A percentile compares a stretch with the other conserved stretches of the same genome.
Conservation (phyloP, 2,888 invertebrate species). For the Diachrysia chrysitis region DNA sequence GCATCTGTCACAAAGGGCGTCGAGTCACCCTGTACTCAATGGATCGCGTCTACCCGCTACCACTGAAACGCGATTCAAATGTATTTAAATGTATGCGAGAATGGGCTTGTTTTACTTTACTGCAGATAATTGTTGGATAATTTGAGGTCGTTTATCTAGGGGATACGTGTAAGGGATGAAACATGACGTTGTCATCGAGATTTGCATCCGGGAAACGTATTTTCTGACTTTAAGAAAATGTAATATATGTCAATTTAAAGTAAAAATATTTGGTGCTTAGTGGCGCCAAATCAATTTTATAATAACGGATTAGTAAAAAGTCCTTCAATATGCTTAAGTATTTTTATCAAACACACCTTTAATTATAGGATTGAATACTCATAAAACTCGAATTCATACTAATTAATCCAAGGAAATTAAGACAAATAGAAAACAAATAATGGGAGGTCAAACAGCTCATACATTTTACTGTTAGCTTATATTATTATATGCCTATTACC, state of each 20-base stretch:
- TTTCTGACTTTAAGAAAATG: neutral
- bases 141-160: conserved; percentile 35
- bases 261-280: neutral
- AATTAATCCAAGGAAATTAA: too few species aligned
- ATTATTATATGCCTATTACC: neutral
- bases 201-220: neutral
- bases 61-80: conserved; percentile 40
- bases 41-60: conserved; percentile 36
- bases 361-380: too few species aligned
- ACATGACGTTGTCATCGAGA: conserved; percentile 14
- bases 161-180: conserved; percentile 2
- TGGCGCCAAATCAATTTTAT: neutral
- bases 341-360: too few species aligned
- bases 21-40: conserved; percentile 45
- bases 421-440: too few species aligned
- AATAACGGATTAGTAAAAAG: too few species aligned
- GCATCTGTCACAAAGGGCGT: conserved; percentile 70
- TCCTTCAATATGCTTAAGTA: neutral
- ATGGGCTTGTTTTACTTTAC: conserved; percentile 41
- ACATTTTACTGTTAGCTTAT: neutral
- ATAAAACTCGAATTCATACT: too few species aligned
- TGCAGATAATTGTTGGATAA: conserved; percentile 50
- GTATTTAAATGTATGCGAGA: conserved; percentile 49
- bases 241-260: neutral
- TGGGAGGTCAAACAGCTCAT: too few species aligned